phyloP scores from a whole-genome alignment of 2,888 invertebrate species.

The Patella depressa region DNA sequence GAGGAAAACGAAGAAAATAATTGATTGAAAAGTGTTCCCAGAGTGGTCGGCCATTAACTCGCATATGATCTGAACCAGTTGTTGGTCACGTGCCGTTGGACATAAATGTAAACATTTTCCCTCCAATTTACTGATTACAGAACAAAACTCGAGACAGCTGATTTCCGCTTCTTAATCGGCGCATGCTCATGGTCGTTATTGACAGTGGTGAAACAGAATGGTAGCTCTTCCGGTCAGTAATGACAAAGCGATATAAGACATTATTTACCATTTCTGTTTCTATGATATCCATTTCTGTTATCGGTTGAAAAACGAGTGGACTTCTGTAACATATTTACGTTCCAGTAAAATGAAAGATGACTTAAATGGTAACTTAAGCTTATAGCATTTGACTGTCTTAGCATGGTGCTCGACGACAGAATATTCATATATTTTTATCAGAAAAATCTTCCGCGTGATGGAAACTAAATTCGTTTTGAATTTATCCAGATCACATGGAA shows the following conservation, averaged over 20 bases:
- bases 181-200: conserved; percentile 6
- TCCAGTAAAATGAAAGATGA: too few relatives aligned
- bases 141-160: conserved; percentile 5
- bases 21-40: conserved; percentile 7
- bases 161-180: conserved; percentile 9
- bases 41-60: background rate
- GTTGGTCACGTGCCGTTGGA: background rate
- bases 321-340: too few relatives aligned
- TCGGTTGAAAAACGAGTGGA: too few relatives aligned
- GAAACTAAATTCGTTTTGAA: too few relatives aligned
- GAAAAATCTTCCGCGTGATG: too few relatives aligned
- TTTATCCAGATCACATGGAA: too few relatives aligned
- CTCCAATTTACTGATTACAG: conserved; percentile 10
- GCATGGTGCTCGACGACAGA: too few relatives aligned
- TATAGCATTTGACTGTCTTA: too few relatives aligned
- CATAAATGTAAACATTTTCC: conserved; percentile 9
- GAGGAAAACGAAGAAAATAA: background rate
- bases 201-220: background rate
- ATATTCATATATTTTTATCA: too few relatives aligned
- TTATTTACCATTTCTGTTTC: too few relatives aligned
- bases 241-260: background rate
- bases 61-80: background rate
- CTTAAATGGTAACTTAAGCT: too few relatives aligned
- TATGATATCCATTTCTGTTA: too few relatives aligned
- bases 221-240: background rate